Base-by-base conservation (phyloP, 92 coral and sea anemone genomes). In the Ricordea florida region DNA sequence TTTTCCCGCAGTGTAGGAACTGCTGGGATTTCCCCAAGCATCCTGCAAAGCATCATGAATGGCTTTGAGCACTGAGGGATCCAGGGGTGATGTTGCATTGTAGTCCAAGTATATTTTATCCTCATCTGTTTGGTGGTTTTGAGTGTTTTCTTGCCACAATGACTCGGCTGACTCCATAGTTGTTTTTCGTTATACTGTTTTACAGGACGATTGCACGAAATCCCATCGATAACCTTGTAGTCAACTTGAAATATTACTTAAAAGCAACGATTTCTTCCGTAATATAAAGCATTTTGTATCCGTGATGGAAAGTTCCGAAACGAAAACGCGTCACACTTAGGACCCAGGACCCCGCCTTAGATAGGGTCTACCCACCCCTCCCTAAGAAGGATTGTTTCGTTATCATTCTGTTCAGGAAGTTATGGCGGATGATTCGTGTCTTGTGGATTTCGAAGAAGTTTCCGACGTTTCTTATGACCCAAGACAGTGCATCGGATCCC, bases 1-100 rank as follows among this genome's bases (percentile, higher is more conserved):
- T 64, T 74, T 80, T 41, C 99, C 99, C 21, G 97, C 79, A 11
- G 60, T 70, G 65, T 96, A 96, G 4, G 99, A 83, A 52, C 99
- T 96, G 70, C 99, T 96, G 10, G 99, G 99, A 56, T 96, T 96
- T 41, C 99, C 99, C 99, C 99, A 96, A 17, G 97, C 99, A 73
- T 92, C 96, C 38, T 77, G 81, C 61, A 96, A 69, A 21, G 99
- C 87, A 49, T 83, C 78, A 33, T 96, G 94, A 63, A 96, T 96
- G 44, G 87, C 80, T 76, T 81, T 62, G 31, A 96, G 87, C 17
- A 96, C 99, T 21, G 93, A 55, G 15, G 81, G 76, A 16, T 85
- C 97, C 14, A 96, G 87, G 6, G 99, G 99, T 28, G 99, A 92
- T 8, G 99, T 96, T 3, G 99, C 99, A 78, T 96, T 96, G 59